Evolutionary conservation across 1,140 invertebrate genomes (phyloP), one percentile per base, ranked within the genome.

Genomic region (Drosophila equinoxialis): DNA sequence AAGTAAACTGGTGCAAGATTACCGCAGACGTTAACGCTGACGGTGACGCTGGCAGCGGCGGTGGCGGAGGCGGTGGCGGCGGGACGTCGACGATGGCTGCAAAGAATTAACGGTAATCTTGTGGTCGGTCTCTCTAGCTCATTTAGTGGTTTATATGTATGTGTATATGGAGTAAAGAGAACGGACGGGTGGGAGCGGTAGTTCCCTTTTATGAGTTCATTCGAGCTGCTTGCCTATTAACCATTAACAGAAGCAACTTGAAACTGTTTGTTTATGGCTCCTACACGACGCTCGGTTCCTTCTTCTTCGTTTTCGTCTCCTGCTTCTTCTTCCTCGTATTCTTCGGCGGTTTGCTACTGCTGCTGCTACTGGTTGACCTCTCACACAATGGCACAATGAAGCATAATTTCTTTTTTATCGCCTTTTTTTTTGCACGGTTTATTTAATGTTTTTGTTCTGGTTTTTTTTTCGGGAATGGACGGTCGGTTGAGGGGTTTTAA

Each of bases 361-460:
- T 37, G 6, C 30, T 57, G 51, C 68, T 20, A 51, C 74, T 69
- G 48, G 64, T 75, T 85, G 79, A 87, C 82, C 79, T 86, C 79
- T 79, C 74, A 71, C 63, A 77, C 75, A 71, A 71, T 79, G 67
- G 84, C 77, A 90, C 84, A 89, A 87, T 89, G 70, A 74, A 71
- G 79, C 84, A 87, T 87, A 79, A 90, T 90, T 85, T 90, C 78
- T 90, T 90, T 86, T 90, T 84, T 89, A 89, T 89, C 70, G 80
- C 76, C 68, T 54, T 59, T 51, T 59, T 51, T 51, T 51, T 51
- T 51, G 45, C 45, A 51, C 45, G 68, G 57, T 66, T 78, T 71
- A 64, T 71, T 60, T 48, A 54, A 55, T 58, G 20, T 70, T 68
- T 63, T 60, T 70, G 75, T 81, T 48, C 57, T 57, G 55, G 3